Percentiles rank a stretch among this genome's conserved stretches.
Conservation (phyloP, 2,113 vertebrate species). For the Hucho hucho region DNA sequence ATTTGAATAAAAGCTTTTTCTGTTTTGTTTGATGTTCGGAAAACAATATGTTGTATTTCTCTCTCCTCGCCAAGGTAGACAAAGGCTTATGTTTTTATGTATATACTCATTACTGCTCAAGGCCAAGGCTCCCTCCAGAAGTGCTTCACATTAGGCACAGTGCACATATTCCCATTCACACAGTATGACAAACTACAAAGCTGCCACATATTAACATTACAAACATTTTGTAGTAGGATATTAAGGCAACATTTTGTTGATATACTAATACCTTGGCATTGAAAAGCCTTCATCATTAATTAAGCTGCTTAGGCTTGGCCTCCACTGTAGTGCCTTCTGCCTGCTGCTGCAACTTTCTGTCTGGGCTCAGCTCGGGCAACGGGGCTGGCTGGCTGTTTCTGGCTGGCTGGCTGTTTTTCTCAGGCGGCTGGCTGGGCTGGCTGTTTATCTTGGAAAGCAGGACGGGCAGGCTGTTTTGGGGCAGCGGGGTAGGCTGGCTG, state of each 20-base stretch:
- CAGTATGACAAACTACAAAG: neutral
- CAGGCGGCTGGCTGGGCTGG: too few relatives aligned
- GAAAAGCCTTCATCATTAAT: too few relatives aligned
- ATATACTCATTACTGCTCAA: neutral
- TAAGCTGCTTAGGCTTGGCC: too few relatives aligned
- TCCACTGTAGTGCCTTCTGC: too few relatives aligned
- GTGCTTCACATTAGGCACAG: neutral
- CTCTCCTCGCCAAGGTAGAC: neutral
- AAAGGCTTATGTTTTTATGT: neutral
- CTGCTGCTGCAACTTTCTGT: too few relatives aligned
- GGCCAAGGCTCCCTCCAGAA: neutral
- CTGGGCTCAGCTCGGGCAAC: too few relatives aligned
- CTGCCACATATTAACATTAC: neutral
- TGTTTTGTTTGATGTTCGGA: neutral
- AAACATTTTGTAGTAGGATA: neutral
- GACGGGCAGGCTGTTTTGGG: too few relatives aligned
- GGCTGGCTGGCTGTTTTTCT: too few relatives aligned
- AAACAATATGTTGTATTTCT: neutral
- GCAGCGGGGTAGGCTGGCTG: too few relatives aligned
- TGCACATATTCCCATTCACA: neutral
- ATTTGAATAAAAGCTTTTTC: constrained; percentile 2
- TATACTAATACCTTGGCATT: neutral
- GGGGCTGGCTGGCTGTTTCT: too few relatives aligned
- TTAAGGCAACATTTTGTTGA: neutral
- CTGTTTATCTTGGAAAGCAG: too few relatives aligned